Conservation (phyloP, 2,888 invertebrate species). For the Nomada ferruginata region DNA sequence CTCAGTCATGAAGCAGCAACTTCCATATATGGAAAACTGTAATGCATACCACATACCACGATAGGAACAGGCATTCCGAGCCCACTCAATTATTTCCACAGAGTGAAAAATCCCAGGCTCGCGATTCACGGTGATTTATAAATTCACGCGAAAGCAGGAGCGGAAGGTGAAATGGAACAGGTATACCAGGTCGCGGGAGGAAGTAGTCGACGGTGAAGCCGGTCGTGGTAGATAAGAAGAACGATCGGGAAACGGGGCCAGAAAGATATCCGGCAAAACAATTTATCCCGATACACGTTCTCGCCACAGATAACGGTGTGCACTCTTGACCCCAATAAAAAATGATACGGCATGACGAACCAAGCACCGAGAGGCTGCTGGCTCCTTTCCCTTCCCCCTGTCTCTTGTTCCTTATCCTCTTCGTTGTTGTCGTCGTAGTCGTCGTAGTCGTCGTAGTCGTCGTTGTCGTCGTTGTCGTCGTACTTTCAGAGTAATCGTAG, state of each 20-base stretch:
- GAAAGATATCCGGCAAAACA: constrained; percentile 20
- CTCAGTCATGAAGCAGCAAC: too few relatives aligned
- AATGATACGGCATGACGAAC: constrained; percentile 24
- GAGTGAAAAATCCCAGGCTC: too few relatives aligned
- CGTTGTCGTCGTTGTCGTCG: not conserved
- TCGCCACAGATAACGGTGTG: constrained; percentile 25
- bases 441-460: not conserved
- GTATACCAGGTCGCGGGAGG: not conserved
- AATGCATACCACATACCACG: too few relatives aligned
- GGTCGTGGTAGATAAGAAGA: constrained; percentile 20
- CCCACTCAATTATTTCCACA: too few relatives aligned
- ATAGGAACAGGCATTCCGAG: too few relatives aligned
- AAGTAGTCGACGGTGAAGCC: not conserved
- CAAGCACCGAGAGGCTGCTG: not conserved
- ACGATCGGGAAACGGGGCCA: constrained; percentile 22
- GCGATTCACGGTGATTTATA: too few relatives aligned
- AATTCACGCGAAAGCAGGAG: not conserved
- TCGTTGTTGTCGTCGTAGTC: not conserved
- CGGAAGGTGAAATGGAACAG: not conserved
- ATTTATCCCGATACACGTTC: constrained; percentile 30
- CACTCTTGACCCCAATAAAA: constrained; percentile 49
- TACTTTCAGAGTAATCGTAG: constrained; percentile 28
- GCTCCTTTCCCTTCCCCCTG: not conserved
- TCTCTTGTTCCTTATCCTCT: not conserved
- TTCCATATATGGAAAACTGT: too few relatives aligned